These are phyloP conservation scores for Lasioglossum baleicum DNA, from an alignment of 1,140 invertebrate genomes.

Conservation along the genomic window DNA sequence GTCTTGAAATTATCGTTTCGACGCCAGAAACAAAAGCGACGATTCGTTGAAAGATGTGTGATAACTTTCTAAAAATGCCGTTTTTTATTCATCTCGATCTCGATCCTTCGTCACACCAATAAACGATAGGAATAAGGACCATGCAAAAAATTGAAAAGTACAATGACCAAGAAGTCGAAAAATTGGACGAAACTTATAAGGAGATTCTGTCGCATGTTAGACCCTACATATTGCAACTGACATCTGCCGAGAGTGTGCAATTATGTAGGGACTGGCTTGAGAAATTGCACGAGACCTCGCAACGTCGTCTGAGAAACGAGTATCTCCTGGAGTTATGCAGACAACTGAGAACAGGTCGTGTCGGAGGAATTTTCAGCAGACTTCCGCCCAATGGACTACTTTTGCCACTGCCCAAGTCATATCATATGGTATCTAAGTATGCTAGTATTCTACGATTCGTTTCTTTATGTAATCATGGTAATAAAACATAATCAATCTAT, in stretches of 20 bases:
- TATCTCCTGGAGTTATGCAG: constrained; percentile 73
- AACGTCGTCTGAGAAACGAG: constrained; percentile 72
- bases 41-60: neutral
- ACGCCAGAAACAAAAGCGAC: constrained; percentile 6
- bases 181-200: constrained; percentile 74
- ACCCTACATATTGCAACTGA: constrained; percentile 68
- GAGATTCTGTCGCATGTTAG: constrained; percentile 66
- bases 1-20: neutral
- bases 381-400: constrained; percentile 65
- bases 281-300: constrained; percentile 67
- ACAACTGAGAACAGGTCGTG: constrained; percentile 67
- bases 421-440: constrained; percentile 53
- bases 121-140: constrained; percentile 5
- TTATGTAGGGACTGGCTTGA: constrained; percentile 75
- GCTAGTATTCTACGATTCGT: constrained; percentile 14
- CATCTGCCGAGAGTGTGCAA: constrained; percentile 56
- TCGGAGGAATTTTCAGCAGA: constrained; percentile 70
- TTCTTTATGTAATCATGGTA: neutral
- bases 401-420: constrained; percentile 45
- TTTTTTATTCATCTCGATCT: neutral
- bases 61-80: constrained; percentile 11
- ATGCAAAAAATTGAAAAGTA: constrained; percentile 57
- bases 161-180: constrained; percentile 62
- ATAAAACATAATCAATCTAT: constrained; percentile 10
- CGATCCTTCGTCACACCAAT: neutral